Evolutionary conservation across 2,888 invertebrate species (phyloP).

Genomic region (Oasisia sp.): DNA sequence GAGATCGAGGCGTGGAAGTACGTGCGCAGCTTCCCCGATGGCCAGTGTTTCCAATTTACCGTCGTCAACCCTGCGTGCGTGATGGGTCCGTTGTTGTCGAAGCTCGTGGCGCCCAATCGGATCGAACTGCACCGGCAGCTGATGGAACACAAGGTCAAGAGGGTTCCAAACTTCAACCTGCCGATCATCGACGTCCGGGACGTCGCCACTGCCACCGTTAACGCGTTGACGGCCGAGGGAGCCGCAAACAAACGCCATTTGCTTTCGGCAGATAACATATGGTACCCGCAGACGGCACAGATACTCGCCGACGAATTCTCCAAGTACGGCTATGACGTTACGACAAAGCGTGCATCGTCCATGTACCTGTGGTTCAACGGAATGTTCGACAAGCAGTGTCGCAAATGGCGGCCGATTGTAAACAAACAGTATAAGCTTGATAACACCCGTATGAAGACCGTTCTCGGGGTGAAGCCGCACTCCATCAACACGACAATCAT

Average conservation of each 20-base stretch:
- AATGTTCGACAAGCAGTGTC: slow-evolving; percentile 64
- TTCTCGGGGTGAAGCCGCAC: slow-evolving; percentile 66
- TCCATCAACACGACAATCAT: slow-evolving; percentile 66
- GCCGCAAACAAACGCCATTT: slow-evolving; percentile 64
- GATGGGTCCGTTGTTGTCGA: slow-evolving; percentile 22
- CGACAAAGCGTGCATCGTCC: slow-evolving; percentile 64
- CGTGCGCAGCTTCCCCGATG: slow-evolving; percentile 42
- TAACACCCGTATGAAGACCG: slow-evolving; percentile 63
- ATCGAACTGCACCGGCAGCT: not conserved
- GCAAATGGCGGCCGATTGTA: not conserved
- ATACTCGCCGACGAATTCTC: slow-evolving; percentile 68
- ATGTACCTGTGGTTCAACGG: slow-evolving; percentile 63
- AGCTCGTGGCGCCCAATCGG: not conserved
- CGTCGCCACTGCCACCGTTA: slow-evolving; percentile 58
- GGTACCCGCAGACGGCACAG: slow-evolving; percentile 68
- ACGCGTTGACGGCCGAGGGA: slow-evolving; percentile 37
- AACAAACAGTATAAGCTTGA: not conserved
- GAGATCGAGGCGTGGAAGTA: not conserved
- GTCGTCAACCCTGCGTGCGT: slow-evolving; percentile 44
- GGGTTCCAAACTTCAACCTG: slow-evolving; percentile 65
- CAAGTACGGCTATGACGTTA: slow-evolving; percentile 65
- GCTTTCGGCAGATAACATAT: slow-evolving; percentile 64
- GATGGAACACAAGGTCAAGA: slow-evolving; percentile 18
- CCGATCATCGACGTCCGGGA: slow-evolving; percentile 69
- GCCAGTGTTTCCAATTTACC: slow-evolving; percentile 49